Conservation (phyloP, 1,140 invertebrate species). For the Gryllus bimaculatus region DNA sequence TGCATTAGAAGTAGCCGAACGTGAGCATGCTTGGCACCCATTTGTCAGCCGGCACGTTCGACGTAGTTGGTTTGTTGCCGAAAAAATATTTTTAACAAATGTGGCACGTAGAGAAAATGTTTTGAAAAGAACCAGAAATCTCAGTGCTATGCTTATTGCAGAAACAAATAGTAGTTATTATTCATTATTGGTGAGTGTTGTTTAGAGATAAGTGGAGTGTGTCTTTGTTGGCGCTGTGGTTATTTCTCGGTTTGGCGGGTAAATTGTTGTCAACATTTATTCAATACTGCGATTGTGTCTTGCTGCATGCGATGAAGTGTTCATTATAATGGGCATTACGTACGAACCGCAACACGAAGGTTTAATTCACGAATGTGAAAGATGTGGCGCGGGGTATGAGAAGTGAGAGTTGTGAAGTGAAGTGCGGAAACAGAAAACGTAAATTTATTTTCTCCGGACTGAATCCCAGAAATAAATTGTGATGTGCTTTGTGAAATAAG, state of each 20-base stretch:
- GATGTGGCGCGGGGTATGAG: not conserved
- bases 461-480: not conserved
- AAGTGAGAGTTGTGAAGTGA: not conserved
- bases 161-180: no score
- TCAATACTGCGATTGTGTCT: not conserved
- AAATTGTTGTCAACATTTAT: not conserved
- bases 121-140: not conserved
- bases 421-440: not conserved
- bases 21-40: conserved; percentile 15
- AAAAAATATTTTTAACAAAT: conserved; percentile 10
- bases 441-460: no score
- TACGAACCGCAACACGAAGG: not conserved
- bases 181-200: no score
- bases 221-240: no score
- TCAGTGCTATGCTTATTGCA: no score
- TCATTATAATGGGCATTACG: not conserved
- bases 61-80: conserved; percentile 11
- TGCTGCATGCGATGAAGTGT: not conserved
- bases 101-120: not conserved
- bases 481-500: not conserved
- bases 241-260: not conserved
- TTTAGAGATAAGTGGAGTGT: no score
- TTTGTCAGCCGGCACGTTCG: conserved; percentile 14
- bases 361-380: not conserved
- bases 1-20: conserved; percentile 13